These are phyloP conservation scores for Centroberyx gerrardi DNA, from an alignment of 2,797 vertebrate species.

Conservation along the genomic window DNA sequence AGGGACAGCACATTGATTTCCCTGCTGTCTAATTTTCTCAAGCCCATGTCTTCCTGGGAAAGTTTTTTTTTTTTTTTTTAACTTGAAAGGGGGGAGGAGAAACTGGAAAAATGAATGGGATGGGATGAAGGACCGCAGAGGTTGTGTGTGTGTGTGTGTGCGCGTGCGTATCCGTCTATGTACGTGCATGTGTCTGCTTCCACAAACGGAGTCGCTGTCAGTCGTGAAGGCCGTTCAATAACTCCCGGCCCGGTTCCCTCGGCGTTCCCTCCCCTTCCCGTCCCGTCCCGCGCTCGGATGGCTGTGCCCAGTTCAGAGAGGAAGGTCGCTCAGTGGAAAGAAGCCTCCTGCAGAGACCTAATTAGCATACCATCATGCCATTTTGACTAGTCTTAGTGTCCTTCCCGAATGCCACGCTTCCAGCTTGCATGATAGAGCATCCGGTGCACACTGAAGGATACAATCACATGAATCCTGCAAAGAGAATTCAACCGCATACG, in stretches of 20 bases:
- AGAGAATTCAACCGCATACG: too few relatives aligned
- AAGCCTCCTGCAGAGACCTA: slow-evolving; percentile 47
- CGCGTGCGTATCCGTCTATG: background rate
- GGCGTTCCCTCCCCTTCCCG: background rate
- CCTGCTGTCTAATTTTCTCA: slow-evolving; percentile 63
- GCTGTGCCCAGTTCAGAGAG: slow-evolving; percentile 45
- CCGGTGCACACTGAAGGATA: background rate
- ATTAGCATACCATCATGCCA: slow-evolving; percentile 52
- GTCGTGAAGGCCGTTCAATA: slow-evolving; percentile 54
- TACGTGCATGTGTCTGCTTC: background rate
- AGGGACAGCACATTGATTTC: slow-evolving; percentile 67
- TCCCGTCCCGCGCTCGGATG: slow-evolving; percentile 26
- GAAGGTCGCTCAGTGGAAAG: slow-evolving; percentile 58
- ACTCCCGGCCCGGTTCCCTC: slow-evolving; percentile 41
- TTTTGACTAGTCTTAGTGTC: slow-evolving; percentile 18
- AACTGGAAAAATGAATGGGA: slow-evolving; percentile 29
- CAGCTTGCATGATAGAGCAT: background rate
- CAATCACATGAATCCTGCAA: background rate
- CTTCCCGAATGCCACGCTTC: background rate
- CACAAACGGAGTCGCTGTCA: slow-evolving; percentile 35
- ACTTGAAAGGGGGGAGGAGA: background rate
- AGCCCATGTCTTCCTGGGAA: slow-evolving; percentile 35
- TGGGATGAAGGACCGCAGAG: slow-evolving; percentile 2
- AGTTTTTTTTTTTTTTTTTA: slow-evolving; percentile 26
- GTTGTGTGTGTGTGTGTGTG: background rate